These are phyloP conservation scores for Semicossyphus pulcher DNA, from an alignment of 2,113 vertebrate species.

Conservation along the genomic window DNA sequence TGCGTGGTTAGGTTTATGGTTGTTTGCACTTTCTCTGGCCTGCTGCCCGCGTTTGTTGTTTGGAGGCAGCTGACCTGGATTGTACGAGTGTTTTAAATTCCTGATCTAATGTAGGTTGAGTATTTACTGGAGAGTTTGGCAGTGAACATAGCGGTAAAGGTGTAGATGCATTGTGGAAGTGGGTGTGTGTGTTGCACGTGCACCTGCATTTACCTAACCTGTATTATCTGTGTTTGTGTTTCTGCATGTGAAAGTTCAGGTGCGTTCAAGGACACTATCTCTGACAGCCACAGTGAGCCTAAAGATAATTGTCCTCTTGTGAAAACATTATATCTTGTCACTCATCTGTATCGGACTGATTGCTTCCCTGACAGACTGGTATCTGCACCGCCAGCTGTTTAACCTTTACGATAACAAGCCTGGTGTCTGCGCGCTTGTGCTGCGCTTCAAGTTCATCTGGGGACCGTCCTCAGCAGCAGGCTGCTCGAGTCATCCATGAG, in stretches of 20 bases:
- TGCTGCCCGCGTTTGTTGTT: not conserved
- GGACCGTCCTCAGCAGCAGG: not conserved
- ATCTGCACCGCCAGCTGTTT: not conserved
- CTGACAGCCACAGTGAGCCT: too few relatives aligned
- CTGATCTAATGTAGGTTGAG: constrained; percentile 10
- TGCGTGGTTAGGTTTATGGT: constrained; percentile 8
- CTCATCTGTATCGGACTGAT: not conserved
- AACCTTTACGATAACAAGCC: not conserved
- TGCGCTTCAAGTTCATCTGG: not conserved
- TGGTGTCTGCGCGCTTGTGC: not conserved
- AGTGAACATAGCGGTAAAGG: not conserved
- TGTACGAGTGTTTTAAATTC: constrained; percentile 28
- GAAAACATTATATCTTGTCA: too few relatives aligned
- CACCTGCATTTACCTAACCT: not conserved
- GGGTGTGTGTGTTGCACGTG: not conserved
- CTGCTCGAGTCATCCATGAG: too few relatives aligned
- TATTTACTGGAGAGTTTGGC: constrained; percentile 13
- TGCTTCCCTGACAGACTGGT: not conserved
- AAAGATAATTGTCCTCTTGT: too few relatives aligned
- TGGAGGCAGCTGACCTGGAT: constrained; percentile 8
- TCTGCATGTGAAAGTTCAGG: not conserved
- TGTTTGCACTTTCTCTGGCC: constrained; percentile 8
- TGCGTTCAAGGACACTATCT: not conserved
- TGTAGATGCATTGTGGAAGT: not conserved
- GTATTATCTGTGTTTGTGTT: not conserved